Evolutionary conservation across 2,888 invertebrate species (phyloP), one percentile per base, ranked within the genome.

Genomic region (Eupithecia subumbrata): DNA sequence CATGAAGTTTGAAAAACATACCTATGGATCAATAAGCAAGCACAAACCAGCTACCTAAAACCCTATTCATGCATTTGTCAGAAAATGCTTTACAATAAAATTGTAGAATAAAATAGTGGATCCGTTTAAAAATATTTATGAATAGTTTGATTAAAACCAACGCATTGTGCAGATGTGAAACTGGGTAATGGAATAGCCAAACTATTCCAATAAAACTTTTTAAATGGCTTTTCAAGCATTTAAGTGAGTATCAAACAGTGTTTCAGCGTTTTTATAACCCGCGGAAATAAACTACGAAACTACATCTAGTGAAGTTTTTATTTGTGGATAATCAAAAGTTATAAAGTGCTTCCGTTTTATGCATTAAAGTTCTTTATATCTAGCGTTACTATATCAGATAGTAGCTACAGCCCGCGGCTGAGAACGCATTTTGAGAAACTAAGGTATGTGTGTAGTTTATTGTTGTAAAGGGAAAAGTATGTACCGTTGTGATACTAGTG

Each of bases 181-280:
- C 71, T 77, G 75, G 79, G 76, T 72, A 80, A 78, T 82, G 76
- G 82, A 78, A 81, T 79, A 84, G 82, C 82, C 82, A 78, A 91
- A 91, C 91, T 91, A 91, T 91, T 91, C 86, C 89, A 91, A 91
- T 91, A 91, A 91, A 91, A 90, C 84, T 90, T 90, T 85, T 87
- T 85, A 83, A 89, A 86, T 84, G 85, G 84, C 84, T 86, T 83
- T 82, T 81, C 78, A 78, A 80, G 79, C 80, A 76, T 84, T 85
- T 84, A 83, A 73, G 80, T 83, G 79, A 76, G 77, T 79, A 78
- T 78, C 77, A 78, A 78, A 81, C 70, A 71, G 73, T 63, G 74
- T 74, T 76, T 63, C 71, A 43, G 68, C 56, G 30, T 75, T 75
- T 75, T 75, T 75, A 72, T 73, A 76, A 70, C 69, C 66, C 40